phyloP scores from a whole-genome alignment of 2,113 vertebrate species.

The Mesoclemmys tuberculata region DNA sequence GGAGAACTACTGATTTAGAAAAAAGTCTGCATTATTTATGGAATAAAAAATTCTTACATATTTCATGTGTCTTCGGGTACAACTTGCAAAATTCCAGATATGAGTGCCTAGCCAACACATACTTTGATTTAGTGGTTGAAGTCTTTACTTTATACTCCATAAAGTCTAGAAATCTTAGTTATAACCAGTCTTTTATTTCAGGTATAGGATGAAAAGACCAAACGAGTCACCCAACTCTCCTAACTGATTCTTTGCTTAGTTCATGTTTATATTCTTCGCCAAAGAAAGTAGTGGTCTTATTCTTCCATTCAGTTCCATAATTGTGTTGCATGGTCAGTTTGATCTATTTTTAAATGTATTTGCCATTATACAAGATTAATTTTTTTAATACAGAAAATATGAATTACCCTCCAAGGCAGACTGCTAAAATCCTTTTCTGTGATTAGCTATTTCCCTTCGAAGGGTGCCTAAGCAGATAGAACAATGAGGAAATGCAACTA shows the following conservation, averaged over 20 bases:
- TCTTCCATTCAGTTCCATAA: not conserved
- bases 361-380: not conserved
- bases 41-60: not conserved
- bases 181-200: not conserved
- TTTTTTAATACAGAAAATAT: not conserved
- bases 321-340: not conserved
- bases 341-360: not conserved
- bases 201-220: not conserved
- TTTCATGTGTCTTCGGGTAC: not conserved
- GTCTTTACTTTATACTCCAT: not conserved
- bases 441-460: not conserved
- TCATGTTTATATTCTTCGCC: not conserved
- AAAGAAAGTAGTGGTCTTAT: not conserved
- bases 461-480: accelerated
- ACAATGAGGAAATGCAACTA: not conserved
- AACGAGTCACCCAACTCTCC: not conserved
- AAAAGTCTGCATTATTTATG: not conserved
- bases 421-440: not conserved
- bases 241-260: not conserved
- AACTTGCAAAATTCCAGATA: not conserved
- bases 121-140: not conserved
- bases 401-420: not conserved
- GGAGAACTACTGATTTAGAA: not conserved
- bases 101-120: not conserved
- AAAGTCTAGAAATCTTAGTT: not conserved